Percentiles rank a stretch among this genome's conserved stretches.
These are phyloP conservation scores for Platysteira castanea DNA, from an alignment of 2,113 vertebrate species.

Conservation along the genomic window DNA sequence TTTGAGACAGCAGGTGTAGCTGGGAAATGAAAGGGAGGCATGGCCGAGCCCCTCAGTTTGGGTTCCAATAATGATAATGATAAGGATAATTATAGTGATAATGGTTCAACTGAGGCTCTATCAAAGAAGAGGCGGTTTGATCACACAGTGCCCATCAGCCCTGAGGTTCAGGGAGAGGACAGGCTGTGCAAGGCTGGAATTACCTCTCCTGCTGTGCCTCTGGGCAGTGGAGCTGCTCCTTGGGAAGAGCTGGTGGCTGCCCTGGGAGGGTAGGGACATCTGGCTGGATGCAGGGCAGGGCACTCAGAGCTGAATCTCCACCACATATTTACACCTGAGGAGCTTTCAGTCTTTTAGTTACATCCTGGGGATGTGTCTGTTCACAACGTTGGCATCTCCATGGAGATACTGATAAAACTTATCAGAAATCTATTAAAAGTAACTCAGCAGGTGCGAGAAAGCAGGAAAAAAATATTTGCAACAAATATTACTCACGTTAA, in stretches of 20 bases:
- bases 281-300: neutral
- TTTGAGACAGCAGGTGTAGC: neutral
- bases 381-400: fast-evolving
- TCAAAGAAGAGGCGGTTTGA: neutral
- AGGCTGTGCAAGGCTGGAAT: neutral
- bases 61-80: neutral
- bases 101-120: neutral
- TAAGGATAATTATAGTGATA: neutral
- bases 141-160: neutral
- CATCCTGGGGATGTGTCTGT: neutral
- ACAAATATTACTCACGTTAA: fast-evolving
- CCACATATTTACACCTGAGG: fast-evolving
- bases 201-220: neutral
- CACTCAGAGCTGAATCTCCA: neutral
- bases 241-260: neutral
- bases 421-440: neutral
- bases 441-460: neutral
- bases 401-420: fast-evolving
- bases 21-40: neutral
- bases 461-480: neutral
- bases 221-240: neutral
- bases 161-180: neutral
- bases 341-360: neutral
- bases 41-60: neutral
- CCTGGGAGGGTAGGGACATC: neutral